These are phyloP conservation scores for Macrophya alboannulata DNA, from an alignment of 2,888 invertebrate genomes.

Conservation along the genomic window DNA sequence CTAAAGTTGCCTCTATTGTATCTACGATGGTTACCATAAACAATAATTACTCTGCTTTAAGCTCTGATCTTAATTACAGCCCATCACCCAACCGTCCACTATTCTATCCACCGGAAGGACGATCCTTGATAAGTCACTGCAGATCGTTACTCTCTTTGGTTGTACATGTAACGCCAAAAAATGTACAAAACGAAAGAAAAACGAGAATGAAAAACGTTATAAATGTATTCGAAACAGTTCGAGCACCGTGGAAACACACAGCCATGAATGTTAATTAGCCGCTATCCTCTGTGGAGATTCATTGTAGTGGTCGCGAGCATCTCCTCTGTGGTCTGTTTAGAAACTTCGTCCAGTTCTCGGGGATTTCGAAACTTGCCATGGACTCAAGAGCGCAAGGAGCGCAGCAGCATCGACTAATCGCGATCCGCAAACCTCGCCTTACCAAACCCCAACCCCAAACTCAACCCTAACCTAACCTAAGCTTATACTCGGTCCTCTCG, in stretches of 20 bases:
- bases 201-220: neutral
- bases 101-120: neutral
- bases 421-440: constrained; percentile 19
- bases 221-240: neutral
- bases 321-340: constrained; percentile 14
- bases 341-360: constrained; percentile 19
- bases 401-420: constrained; percentile 46
- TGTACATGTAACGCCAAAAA: neutral
- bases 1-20: constrained; percentile 66
- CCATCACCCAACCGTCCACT: neutral
- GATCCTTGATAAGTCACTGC: neutral
- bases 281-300: constrained; percentile 17
- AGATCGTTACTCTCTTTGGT: neutral
- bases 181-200: neutral
- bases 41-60: constrained; percentile 69
- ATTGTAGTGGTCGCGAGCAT: neutral
- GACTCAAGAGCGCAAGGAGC: constrained; percentile 33
- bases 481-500: constrained; percentile 14
- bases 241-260: neutral
- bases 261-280: constrained; percentile 6
- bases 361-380: constrained; percentile 20
- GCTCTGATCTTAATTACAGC: constrained; percentile 65
- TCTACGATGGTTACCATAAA: constrained; percentile 65
- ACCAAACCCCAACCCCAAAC: neutral
- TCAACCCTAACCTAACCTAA: constrained; percentile 5